Evolutionary conservation across 2,113 vertebrate species (phyloP).

Genomic region (Lepus timidus): DNA sequence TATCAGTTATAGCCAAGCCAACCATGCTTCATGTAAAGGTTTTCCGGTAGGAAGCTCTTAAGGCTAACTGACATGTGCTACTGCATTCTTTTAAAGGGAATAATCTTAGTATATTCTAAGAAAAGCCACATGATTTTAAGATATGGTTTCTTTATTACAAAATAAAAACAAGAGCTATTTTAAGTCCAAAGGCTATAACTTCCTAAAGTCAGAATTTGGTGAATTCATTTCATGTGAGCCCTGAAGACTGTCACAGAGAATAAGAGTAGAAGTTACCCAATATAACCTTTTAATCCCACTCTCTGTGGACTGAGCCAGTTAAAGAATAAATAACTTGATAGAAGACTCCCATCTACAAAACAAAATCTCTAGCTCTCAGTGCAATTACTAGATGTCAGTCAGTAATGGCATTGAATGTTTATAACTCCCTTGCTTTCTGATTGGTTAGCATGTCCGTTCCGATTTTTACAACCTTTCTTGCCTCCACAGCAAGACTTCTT

Average conservation of each 20-base stretch:
- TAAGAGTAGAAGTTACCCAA: not conserved
- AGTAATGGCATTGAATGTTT: not conserved
- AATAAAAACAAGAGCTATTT: not conserved
- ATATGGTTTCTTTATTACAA: not conserved
- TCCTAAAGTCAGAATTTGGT: not conserved
- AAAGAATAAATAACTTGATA: not conserved
- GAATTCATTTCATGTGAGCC: not conserved
- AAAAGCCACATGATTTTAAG: not conserved
- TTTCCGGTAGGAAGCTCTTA: not conserved
- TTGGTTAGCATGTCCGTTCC: not conserved
- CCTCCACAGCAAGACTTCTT: not conserved
- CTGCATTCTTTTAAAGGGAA: not conserved
- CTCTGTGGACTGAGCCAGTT: not conserved
- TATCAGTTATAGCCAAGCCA: not conserved
- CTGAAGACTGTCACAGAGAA: not conserved
- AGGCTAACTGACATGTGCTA: not conserved
- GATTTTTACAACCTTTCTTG: not conserved
- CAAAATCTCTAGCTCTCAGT: not conserved
- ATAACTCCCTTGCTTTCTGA: not conserved
- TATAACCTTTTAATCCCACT: not conserved
- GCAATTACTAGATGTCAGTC: not conserved
- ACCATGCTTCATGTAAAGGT: not conserved
- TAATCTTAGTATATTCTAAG: not conserved
- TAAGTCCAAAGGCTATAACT: not conserved
- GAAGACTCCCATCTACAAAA: not conserved